These are phyloP conservation scores for Acomys russatus DNA, from an alignment of 2,797 vertebrate genomes.

Conservation along the genomic window DNA sequence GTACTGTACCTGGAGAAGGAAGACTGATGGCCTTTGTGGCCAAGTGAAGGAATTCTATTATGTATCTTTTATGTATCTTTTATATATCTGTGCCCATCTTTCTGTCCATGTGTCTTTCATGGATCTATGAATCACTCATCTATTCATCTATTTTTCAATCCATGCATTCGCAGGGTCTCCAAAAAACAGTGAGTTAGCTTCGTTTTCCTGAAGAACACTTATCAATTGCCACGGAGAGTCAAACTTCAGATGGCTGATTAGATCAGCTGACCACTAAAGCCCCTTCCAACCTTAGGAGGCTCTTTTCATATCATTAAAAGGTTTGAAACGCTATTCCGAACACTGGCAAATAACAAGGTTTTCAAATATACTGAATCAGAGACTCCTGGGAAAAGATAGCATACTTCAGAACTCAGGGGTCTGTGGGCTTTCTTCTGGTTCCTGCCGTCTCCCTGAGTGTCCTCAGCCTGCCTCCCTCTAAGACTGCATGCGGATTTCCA, in stretches of 20 bases:
- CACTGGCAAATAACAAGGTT: neutral
- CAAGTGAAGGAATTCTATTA: neutral
- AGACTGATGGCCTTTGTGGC: neutral
- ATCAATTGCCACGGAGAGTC: neutral
- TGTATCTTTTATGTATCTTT: neutral
- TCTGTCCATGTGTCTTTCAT: neutral
- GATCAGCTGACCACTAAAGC: neutral
- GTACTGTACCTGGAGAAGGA: neutral
- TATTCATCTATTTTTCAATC: neutral
- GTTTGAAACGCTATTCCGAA: neutral
- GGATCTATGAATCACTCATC: too few species aligned
- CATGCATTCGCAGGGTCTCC: neutral
- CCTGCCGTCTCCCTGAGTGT: neutral
- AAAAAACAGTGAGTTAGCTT: neutral
- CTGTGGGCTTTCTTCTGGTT: neutral
- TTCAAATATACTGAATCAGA: neutral
- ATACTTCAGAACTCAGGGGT: neutral
- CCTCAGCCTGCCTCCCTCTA: neutral
- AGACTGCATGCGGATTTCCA: conserved; percentile 9
- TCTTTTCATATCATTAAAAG: neutral
- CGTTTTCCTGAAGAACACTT: neutral
- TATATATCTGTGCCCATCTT: neutral
- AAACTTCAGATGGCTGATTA: neutral
- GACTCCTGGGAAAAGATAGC: neutral
- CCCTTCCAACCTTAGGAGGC: neutral